Conservation (phyloP, 1,140 invertebrate species). For the Lerema accius region DNA sequence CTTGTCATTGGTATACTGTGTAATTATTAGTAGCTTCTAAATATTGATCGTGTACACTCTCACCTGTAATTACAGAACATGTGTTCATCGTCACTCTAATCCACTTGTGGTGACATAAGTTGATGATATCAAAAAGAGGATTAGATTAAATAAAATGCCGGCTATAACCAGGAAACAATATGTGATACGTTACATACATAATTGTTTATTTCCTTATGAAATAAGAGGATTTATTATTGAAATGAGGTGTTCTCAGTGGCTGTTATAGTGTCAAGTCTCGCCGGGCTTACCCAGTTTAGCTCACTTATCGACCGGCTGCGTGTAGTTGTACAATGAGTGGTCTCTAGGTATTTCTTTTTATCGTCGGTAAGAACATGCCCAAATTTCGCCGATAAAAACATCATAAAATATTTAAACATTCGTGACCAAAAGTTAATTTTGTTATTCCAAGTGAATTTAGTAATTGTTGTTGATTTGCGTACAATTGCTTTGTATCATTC, state of each 20-base stretch:
- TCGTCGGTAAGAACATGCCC: background rate
- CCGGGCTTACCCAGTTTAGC: slow-evolving; percentile 29
- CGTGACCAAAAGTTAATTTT: no score
- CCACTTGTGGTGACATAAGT: slow-evolving; percentile 11
- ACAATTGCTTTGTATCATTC: no score
- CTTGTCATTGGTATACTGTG: slow-evolving; percentile 40
- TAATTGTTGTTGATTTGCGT: no score
- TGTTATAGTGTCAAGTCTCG: slow-evolving; percentile 9
- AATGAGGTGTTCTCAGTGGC: background rate
- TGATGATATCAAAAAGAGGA: background rate
- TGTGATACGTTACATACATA: no score
- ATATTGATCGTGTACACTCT: slow-evolving; percentile 54
- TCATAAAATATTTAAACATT: no score
- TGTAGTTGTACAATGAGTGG: slow-evolving; percentile 34
- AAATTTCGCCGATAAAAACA: background rate
- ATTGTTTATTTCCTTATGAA: background rate
- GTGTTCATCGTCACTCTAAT: background rate
- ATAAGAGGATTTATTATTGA: background rate
- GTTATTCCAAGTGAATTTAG: no score
- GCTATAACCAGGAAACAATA: no score
- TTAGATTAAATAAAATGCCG: background rate
- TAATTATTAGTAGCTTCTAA: slow-evolving; percentile 47
- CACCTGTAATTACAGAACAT: slow-evolving; percentile 26
- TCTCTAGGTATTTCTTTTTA: slow-evolving; percentile 13
- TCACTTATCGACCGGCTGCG: slow-evolving; percentile 42